These are phyloP conservation scores for Fistularia commersonii DNA, from an alignment of 2,797 vertebrate genomes.

Conservation along the genomic window DNA sequence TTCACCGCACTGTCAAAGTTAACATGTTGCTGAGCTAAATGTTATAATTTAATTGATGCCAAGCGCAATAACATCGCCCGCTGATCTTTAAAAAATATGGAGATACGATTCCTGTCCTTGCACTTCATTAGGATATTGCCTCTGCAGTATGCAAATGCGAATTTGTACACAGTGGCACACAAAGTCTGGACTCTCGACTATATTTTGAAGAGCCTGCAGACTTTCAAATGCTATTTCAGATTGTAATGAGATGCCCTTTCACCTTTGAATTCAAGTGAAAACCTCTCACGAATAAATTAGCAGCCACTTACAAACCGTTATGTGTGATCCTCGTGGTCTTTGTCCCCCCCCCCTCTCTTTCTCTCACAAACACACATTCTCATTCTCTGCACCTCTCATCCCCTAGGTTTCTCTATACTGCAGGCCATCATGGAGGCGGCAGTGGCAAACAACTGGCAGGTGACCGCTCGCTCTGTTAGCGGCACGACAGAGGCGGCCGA, in stretches of 20 bases:
- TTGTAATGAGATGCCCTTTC: conserved; percentile 63
- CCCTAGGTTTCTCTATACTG: conserved; percentile 93
- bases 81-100: conserved; percentile 64
- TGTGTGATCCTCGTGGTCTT: conserved; percentile 33
- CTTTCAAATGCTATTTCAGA: conserved; percentile 49
- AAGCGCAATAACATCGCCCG: conserved; percentile 58
- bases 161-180: conserved; percentile 13
- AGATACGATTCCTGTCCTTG: conserved; percentile 51
- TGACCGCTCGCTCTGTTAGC: conserved; percentile 96
- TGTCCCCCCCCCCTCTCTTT: conserved; percentile 11
- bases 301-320: conserved; percentile 30
- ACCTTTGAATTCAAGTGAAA: conserved; percentile 50
- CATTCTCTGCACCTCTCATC: conserved; percentile 14
- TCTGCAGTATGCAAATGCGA: conserved; percentile 50
- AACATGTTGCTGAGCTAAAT: conserved; percentile 62
- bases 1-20: conserved; percentile 48
- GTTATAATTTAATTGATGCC: conserved; percentile 63
- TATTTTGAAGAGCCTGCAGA: conserved; percentile 41
- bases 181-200: conserved; percentile 36
- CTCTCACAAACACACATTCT: conserved; percentile 6
- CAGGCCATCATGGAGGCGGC: conserved; percentile 99
- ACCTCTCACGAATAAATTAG: conserved; percentile 54
- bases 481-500: conserved; percentile 91
- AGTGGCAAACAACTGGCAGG: conserved; percentile 98
- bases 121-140: conserved; percentile 49